Conservation (phyloP, 2,888 invertebrate species). For the Linnaemya tessellans region DNA sequence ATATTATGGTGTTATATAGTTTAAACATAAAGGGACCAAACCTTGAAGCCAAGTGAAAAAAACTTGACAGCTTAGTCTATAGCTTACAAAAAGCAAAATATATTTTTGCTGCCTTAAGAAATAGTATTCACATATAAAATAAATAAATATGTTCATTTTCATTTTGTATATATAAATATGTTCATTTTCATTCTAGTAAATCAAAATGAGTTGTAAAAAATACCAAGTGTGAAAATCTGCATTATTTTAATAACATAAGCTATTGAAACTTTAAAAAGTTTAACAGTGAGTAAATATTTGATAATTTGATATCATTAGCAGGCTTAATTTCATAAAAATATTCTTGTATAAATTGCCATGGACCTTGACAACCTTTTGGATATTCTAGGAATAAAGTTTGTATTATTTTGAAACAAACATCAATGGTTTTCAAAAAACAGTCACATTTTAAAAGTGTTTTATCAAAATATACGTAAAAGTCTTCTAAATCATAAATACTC, state of each 20-base stretch:
- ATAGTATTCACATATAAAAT: no score
- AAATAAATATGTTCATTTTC: no score
- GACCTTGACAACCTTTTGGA: slow-evolving; percentile 37
- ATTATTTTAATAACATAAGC: not conserved
- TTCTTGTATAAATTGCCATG: slow-evolving; percentile 44
- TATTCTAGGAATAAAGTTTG: slow-evolving; percentile 30
- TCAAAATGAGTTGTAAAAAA: no score
- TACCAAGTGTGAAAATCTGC: no score
- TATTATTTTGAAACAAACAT: slow-evolving; percentile 55
- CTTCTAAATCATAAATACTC: slow-evolving; percentile 32
- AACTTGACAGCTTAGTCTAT: no score
- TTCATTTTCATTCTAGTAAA: no score
- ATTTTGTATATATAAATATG: no score
- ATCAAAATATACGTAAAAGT: slow-evolving; percentile 60
- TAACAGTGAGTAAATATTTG: slow-evolving; percentile 11
- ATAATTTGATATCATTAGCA: slow-evolving; percentile 7
- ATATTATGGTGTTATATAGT: no score
- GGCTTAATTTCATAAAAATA: slow-evolving; percentile 47
- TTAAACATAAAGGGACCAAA: no score
- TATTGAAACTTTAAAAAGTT: slow-evolving; percentile 1
- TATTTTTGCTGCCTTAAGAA: no score
- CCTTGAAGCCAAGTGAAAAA: no score
- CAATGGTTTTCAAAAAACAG: slow-evolving; percentile 52
- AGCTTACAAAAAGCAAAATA: no score
- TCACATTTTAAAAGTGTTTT: slow-evolving; percentile 53